phyloP scores from a whole-genome alignment of 2,797 vertebrate species.

The Mareca strepera region DNA sequence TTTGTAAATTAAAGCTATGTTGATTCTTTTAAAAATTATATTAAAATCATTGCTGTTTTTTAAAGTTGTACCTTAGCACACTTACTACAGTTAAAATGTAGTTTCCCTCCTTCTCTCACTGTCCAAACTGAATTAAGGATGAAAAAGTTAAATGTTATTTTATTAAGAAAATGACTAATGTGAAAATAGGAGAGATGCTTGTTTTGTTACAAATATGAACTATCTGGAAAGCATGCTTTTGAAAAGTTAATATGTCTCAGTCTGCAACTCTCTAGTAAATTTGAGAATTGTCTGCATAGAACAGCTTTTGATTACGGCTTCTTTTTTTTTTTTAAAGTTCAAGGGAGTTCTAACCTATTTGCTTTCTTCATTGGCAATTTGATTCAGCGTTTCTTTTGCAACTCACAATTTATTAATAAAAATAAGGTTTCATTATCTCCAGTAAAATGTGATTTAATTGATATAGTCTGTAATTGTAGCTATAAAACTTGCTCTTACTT shows the following conservation, averaged over 20 bases:
- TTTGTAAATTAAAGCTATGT: not conserved
- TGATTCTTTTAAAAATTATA: not conserved
- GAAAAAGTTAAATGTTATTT: not conserved
- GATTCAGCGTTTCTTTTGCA: not conserved
- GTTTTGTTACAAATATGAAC: not conserved
- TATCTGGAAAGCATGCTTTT: not conserved
- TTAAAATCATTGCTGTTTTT: not conserved
- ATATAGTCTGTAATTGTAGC: not conserved
- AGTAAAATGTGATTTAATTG: constrained; percentile 10
- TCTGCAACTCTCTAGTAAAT: not conserved
- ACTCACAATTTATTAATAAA: constrained; percentile 15
- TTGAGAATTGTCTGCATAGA: not conserved
- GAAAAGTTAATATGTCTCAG: not conserved
- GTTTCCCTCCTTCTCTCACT: not conserved
- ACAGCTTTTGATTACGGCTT: not conserved
- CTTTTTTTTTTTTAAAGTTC: not conserved
- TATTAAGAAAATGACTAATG: not conserved
- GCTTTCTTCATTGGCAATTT: not conserved
- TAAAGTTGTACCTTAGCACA: not conserved
- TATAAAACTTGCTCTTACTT: not conserved
- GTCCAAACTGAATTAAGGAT: not conserved
- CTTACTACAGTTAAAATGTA: not conserved
- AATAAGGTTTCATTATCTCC: not conserved
- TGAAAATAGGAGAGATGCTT: not conserved
- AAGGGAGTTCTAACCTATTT: constrained; percentile 8